Conservation (phyloP, 1,140 invertebrate species). For the Drosophila jambulina region DNA sequence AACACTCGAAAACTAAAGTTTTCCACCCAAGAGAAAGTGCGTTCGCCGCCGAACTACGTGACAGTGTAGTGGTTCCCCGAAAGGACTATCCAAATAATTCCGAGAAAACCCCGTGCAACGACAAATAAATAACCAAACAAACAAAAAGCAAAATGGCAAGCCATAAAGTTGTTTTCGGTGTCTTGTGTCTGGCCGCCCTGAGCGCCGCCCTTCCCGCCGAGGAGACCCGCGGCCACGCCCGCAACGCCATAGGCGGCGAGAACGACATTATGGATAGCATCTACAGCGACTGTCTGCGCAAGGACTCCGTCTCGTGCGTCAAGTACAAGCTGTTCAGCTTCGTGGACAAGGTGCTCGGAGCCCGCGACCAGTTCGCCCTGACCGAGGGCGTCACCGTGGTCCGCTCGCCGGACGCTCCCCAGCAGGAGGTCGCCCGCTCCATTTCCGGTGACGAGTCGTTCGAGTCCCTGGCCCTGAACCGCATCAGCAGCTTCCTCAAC, state of each 20-base stretch:
- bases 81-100: constrained; percentile 72
- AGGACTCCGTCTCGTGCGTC: constrained; percentile 92
- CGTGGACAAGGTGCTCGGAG: constrained; percentile 92
- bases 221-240: constrained; percentile 86
- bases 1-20: constrained; percentile 49
- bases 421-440: constrained; percentile 89
- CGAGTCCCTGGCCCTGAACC: constrained; percentile 88
- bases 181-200: constrained; percentile 86
- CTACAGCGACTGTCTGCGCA: constrained; percentile 91
- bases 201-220: constrained; percentile 89
- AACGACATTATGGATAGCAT: constrained; percentile 91
- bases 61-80: constrained; percentile 51
- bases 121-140: constrained; percentile 23
- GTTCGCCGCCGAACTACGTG: constrained; percentile 61
- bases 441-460: constrained; percentile 88
- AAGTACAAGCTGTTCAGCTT: constrained; percentile 94
- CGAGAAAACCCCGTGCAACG: constrained; percentile 38
- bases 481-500: constrained; percentile 90
- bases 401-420: constrained; percentile 88
- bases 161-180: constrained; percentile 82
- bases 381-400: constrained; percentile 93
- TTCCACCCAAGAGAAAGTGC: constrained; percentile 78
- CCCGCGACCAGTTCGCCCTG: constrained; percentile 91
- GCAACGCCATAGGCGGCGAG: constrained; percentile 88
- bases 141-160: constrained; percentile 76